Base-by-base conservation (phyloP, 2,797 vertebrate genomes). In the Coregonus suidteri region DNA sequence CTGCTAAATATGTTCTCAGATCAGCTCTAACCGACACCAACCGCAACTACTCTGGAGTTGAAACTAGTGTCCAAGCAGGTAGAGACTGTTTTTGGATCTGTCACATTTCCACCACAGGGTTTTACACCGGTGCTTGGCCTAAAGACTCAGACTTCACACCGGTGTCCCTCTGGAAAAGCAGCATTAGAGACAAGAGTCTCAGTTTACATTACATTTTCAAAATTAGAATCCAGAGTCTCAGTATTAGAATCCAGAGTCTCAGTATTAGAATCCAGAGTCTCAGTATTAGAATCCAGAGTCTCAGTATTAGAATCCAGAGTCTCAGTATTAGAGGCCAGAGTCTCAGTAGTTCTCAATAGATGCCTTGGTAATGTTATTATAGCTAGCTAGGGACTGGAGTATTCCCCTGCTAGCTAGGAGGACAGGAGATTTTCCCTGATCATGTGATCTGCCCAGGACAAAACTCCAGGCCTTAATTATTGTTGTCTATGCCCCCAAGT, bases 301-400 rank as follows among this genome's bases (percentile, higher is more conserved):
- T 62, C 56, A 25, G 59, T 62, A 62, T 62, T 47, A 47, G 56
- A 59, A 6, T 9, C 41, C 41, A 20, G 52, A 18, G 4, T 4
- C 18, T 56, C 54, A n/a, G 54, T 56, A 56, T 56, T 34, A 34
- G 31, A 34, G 2, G 2, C 31, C 25, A 25, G 25, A 25, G 25
- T 25, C 25, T 79, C 85, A 83, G 83, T 76, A 79, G 82, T 78
- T 83, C 6, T 0, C n/a, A 41, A 6, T 34, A n/a, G 11, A 51
- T 52, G n/a, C 20, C 69, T 25, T 13, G 64, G 25, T 30, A 6
- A 59, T 59, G 0, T 59, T n/a, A 59, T 16, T 6, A n/a, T 16
- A 59, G 54, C n/a, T 25, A 3, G 2, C 20, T 13, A 25, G 20
- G 41, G 41, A 47, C 41, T 11, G 41, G 9, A 47, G 41, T 13